Base-by-base conservation (phyloP, 2,888 invertebrate genomes). In the Timema podura region DNA sequence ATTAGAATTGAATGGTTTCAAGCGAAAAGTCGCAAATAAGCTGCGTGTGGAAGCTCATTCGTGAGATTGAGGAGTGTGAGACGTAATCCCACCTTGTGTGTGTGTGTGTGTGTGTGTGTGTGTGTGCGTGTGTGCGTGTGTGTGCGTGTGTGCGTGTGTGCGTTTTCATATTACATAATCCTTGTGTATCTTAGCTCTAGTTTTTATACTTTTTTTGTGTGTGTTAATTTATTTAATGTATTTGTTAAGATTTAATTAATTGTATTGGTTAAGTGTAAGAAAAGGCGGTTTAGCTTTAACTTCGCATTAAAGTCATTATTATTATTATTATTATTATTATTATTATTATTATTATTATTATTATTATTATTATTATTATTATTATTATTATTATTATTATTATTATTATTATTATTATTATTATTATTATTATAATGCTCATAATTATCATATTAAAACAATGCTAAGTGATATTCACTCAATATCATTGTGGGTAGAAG, bases 51-150 rank as follows among this genome's bases (percentile, higher is more conserved):
- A n/a, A n/a, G n/a, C n/a, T n/a, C n/a, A n/a, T n/a, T n/a, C n/a
- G n/a, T n/a, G n/a, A n/a, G n/a, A n/a, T n/a, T n/a, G n/a, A n/a
- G n/a, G n/a, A n/a, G n/a, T n/a, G n/a, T n/a, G 15, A 51, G 13
- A n/a, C 51, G 15, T 5, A 51, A 51, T n/a, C 51, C 13, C 13
- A 51, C 2, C 13, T 2, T 51, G 3, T 51, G 51, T 51, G 51
- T 51, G 51, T 51, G 51, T 51, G 51, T 51, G 51, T 51, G 51
- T 51, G 51, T 51, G 3, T 51, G 51, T 51, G 51, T 51, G 51
- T 51, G 51, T 51, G 51, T 51, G 3, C 15, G 51, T 51, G 51
- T 51, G 51, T 51, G 51, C 15, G 51, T 51, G 3, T 51, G 51
- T 51, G 51, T 51, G 51, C 15, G 3, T 51, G 51, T 51, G 51